A percentile compares a stretch with the other conserved stretches of the same genome.
Conservation (phyloP, 1,140 invertebrate species). For the Tetramorium alpestre region DNA sequence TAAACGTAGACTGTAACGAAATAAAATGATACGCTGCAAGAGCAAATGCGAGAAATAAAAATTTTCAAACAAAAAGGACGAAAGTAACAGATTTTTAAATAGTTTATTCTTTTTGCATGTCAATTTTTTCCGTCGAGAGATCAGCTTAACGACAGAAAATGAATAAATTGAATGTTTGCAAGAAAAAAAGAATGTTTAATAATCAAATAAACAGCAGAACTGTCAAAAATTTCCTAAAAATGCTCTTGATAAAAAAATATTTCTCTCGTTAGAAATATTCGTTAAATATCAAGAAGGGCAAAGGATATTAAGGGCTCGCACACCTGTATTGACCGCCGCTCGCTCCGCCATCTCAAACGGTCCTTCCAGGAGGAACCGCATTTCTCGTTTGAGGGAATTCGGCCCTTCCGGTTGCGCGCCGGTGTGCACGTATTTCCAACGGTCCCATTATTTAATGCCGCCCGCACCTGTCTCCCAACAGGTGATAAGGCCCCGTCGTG, state of each 20-base stretch:
- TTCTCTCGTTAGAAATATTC: not conserved
- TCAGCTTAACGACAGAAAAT: not conserved
- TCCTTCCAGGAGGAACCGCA: not conserved
- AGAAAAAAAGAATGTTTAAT: no score
- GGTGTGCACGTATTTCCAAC: constrained; percentile 28
- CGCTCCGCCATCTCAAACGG: not conserved
- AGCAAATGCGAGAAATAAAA: not conserved
- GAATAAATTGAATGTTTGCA: not conserved
- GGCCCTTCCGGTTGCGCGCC: constrained; percentile 5
- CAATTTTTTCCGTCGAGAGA: not conserved
- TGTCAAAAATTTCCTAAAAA: no score
- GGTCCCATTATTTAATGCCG: constrained; percentile 52
- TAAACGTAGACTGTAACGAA: not conserved
- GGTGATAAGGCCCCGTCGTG: constrained; percentile 37
- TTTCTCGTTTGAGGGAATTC: constrained; percentile 15
- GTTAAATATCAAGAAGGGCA: not conserved
- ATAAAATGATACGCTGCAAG: not conserved
- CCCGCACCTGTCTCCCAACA: constrained; percentile 56
- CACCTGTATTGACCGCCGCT: not conserved
- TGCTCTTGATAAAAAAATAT: not conserved
- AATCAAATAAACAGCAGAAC: no score
- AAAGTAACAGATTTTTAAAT: not conserved
- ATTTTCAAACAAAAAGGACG: not conserved
- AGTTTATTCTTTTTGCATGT: not conserved
- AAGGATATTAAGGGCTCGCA: not conserved